Base-by-base conservation (phyloP, 2,797 vertebrate genomes). In the Todus mexicanus region DNA sequence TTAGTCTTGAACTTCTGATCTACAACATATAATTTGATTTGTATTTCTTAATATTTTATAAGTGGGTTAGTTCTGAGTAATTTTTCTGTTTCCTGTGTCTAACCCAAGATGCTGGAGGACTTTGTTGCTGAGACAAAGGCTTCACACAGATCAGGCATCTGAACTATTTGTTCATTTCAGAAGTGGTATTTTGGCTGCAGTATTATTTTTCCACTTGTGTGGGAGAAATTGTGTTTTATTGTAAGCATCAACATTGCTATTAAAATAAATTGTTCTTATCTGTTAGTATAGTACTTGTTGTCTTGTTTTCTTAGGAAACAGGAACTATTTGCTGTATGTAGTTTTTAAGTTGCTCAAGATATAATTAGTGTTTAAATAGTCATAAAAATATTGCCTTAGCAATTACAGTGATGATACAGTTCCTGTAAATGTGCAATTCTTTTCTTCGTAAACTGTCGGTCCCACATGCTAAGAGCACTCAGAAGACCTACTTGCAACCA, bases 181-280 rank as follows among this genome's bases (percentile, higher is more conserved):
- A 90, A 92, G 40, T 59, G 73, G 71, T 90, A 95, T 95, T 96
- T 95, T 93, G 68, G 86, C 83, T 81, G 78, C 84, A 89, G 53
- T 73, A 76, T 92, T 69, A 85, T 93, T 95, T 87, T 85, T 79
- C 90, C 88, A 86, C 78, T 85, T 89, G 53, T 87, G 93, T 97
- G 72, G 96, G 92, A 94, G 78, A 90, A 94, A 94, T 92, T 89
- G 63, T 94, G 83, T 89, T 95, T 92, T 91, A 91, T 69, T 96
- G 95, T 96, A 95, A 97, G 69, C 89, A 89, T 71, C 78, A 79
- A 90, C 43, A 68, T 57, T 91, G 80, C 77, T 85, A 91, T 94
- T 94, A 92, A 87, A 96, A 97, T 96, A 94, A 96, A 96, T 90
- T 87, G 12, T 85, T 94, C 85, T 92, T 92, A 94, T 90, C 81